phyloP scores from a whole-genome alignment of 2,797 vertebrate species.

The Neosilurus mollespiculum region DNA sequence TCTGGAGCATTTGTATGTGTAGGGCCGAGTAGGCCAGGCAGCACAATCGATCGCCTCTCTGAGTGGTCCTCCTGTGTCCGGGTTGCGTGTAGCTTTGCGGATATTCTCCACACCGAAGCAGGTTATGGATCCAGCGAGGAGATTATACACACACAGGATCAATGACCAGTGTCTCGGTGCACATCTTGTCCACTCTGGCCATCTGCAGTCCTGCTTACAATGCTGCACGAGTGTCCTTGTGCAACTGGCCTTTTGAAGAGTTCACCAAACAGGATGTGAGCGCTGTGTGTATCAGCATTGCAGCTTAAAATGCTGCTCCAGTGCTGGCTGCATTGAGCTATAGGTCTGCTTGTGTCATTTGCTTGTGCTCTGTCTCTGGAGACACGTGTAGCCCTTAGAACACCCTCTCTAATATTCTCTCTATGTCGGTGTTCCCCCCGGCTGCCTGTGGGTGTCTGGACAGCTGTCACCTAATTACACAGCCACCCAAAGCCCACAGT shows the following conservation, averaged over 20 bases:
- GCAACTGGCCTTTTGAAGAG: conserved; percentile 55
- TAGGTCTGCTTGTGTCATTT: conserved; percentile 35
- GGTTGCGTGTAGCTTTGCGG: conserved; percentile 59
- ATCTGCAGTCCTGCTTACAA: conserved; percentile 54
- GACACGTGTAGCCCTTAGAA: conserved; percentile 29
- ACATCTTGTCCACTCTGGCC: conserved; percentile 34
- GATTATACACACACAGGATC: conserved; percentile 70
- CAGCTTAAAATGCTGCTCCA: conserved; percentile 35
- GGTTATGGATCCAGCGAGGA: conserved; percentile 69
- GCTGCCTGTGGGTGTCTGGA: conserved; percentile 54
- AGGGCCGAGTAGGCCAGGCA: conserved; percentile 58
- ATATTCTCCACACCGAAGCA: conserved; percentile 59
- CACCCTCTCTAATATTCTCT: conserved; percentile 40
- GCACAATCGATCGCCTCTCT: conserved; percentile 68
- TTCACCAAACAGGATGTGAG: conserved; percentile 27
- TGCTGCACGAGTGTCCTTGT: conserved; percentile 48
- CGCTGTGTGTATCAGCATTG: conserved; percentile 16
- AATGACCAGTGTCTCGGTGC: conserved; percentile 62
- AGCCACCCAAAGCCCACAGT: conserved; percentile 53
- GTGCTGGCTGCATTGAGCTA: conserved; percentile 27
- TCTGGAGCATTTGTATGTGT: conserved; percentile 58
- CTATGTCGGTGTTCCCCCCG: conserved; percentile 31
- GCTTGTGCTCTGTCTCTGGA: conserved; percentile 26
- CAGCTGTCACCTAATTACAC: conserved; percentile 61
- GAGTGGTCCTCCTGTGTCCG: conserved; percentile 64